These are phyloP conservation scores for Odocoileus virginianus DNA, from an alignment of 2,113 vertebrate genomes.

Conservation along the genomic window DNA sequence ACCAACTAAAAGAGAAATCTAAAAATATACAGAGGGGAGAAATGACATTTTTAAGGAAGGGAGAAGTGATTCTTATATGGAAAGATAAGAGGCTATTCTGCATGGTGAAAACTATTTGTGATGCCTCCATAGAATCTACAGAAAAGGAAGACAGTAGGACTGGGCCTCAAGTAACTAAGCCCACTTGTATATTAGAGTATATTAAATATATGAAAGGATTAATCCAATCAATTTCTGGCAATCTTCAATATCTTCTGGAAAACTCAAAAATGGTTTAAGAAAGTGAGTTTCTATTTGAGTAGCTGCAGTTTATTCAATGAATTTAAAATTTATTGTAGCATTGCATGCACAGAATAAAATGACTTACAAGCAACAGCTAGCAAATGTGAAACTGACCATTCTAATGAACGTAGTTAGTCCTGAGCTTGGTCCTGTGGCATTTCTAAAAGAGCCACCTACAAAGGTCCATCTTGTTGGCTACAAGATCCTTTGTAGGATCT, in stretches of 20 bases:
- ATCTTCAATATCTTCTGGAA: background rate
- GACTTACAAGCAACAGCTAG: background rate
- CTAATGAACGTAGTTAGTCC: background rate
- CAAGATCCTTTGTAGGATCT: background rate
- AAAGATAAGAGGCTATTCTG: background rate
- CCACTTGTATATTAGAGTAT: background rate
- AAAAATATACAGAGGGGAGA: background rate
- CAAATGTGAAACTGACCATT: background rate
- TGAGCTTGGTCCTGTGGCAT: background rate
- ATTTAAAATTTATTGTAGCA: background rate
- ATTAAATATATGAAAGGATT: background rate
- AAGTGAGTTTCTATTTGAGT: background rate
- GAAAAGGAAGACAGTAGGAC: background rate
- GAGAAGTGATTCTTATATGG: background rate
- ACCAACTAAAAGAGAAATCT: background rate
- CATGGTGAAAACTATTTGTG: background rate
- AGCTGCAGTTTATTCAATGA: background rate
- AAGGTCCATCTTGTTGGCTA: background rate
- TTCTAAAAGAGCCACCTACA: background rate
- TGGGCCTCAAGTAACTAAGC: background rate
- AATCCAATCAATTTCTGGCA: background rate
- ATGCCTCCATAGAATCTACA: background rate
- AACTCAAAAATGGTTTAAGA: background rate
- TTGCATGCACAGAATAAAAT: background rate
- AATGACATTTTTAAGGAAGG: background rate